A percentile compares a stretch with the other conserved stretches of the same genome.
Evolutionary conservation across 1,140 invertebrate genomes (phyloP).

Genomic region (Microplitis mediator): DNA sequence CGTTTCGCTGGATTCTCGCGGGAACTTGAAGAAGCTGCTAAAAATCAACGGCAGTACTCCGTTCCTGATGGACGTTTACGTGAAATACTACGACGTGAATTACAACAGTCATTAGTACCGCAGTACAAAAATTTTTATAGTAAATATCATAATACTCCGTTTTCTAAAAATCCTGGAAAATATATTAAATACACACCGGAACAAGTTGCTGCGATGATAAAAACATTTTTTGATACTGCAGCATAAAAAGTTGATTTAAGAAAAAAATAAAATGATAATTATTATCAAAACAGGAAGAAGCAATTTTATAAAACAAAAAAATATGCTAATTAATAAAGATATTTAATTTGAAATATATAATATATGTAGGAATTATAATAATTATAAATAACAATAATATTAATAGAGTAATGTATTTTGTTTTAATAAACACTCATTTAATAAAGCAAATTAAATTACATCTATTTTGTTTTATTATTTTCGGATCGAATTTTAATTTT

Average conservation of each 20-base stretch:
- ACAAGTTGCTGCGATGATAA: constrained; percentile 78
- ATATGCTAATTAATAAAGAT: constrained; percentile 22
- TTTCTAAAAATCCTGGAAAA: constrained; percentile 93
- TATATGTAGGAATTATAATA: constrained; percentile 7
- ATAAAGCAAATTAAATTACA: constrained; percentile 62
- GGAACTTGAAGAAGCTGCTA: constrained; percentile 88
- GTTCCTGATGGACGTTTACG: constrained; percentile 90
- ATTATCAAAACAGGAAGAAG: constrained; percentile 6
- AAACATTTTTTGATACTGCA: constrained; percentile 85
- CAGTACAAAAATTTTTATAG: constrained; percentile 82
- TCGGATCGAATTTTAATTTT: constrained; percentile 17
- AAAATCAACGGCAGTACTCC: constrained; percentile 87
- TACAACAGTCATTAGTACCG: constrained; percentile 70
- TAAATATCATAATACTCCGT: constrained; percentile 67
- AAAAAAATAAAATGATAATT: constrained; percentile 14
- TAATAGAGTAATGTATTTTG: constrained; percentile 28
- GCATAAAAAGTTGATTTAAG: constrained; percentile 57
- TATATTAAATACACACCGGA: constrained; percentile 91
- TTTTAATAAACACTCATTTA: constrained; percentile 63
- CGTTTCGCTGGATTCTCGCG: constrained; percentile 89
- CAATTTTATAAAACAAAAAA: background rate
- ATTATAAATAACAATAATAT: background rate
- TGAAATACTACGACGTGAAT: constrained; percentile 63
- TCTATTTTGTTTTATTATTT: constrained; percentile 40
- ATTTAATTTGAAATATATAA: constrained; percentile 28